phyloP scores from a whole-genome alignment of 1,140 invertebrate genomes.

The Pinna nobilis region DNA sequence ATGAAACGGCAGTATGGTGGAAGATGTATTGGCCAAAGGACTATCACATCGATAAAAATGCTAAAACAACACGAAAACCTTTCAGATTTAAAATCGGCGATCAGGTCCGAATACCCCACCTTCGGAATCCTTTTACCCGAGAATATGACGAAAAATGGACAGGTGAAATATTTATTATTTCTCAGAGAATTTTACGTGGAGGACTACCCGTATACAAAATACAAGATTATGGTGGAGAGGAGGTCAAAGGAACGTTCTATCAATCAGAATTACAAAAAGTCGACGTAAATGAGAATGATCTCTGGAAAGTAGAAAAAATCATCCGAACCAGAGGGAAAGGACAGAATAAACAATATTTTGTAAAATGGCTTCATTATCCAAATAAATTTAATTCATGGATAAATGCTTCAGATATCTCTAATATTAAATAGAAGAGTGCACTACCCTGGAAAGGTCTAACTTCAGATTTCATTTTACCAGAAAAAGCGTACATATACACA shows the following conservation, averaged over 20 bases:
- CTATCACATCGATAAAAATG: background rate
- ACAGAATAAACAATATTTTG: slow-evolving; percentile 40
- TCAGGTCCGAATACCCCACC: slow-evolving; percentile 17
- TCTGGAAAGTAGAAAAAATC: slow-evolving; percentile 24
- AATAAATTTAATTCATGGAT: slow-evolving; percentile 15
- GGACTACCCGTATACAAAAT: slow-evolving; percentile 11
- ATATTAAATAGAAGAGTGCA: too few relatives aligned
- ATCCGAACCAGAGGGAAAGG: slow-evolving; percentile 30
- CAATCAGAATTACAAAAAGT: slow-evolving; percentile 18
- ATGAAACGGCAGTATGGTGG: background rate
- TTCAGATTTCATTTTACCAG: too few relatives aligned
- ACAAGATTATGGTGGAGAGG: slow-evolving; percentile 3
- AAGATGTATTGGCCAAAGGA: background rate
- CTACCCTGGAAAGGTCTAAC: too few relatives aligned
- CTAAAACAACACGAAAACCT: background rate
- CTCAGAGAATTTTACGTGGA: background rate
- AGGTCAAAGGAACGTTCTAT: slow-evolving; percentile 25
- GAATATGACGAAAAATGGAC: slow-evolving; percentile 30
- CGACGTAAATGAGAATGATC: background rate
- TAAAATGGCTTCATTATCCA: slow-evolving; percentile 18
- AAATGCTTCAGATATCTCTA: too few relatives aligned
- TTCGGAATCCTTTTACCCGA: slow-evolving; percentile 2
- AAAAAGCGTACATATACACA: too few relatives aligned
- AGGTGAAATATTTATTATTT: slow-evolving; percentile 21
- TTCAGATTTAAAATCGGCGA: slow-evolving; percentile 20